phyloP scores from a whole-genome alignment of 1,140 invertebrate genomes.

The Drosophila truncata region DNA sequence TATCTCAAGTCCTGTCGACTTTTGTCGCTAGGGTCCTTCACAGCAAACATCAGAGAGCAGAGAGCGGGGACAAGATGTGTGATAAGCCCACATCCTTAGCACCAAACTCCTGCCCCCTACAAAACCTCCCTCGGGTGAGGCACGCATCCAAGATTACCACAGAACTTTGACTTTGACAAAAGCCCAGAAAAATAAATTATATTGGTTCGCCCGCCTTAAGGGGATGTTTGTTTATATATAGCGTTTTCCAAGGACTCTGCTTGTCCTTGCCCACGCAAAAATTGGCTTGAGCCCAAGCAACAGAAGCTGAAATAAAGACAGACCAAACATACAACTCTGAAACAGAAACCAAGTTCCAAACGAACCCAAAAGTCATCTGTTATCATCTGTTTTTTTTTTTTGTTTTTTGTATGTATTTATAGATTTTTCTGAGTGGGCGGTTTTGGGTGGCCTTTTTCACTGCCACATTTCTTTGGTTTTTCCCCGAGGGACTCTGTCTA shows the following conservation, averaged over 20 bases:
- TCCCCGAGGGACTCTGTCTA: slow-evolving; percentile 26
- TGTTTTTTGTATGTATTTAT: slow-evolving; percentile 5
- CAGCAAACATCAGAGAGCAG: background rate
- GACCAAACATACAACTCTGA: background rate
- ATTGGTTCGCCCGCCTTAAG: slow-evolving; percentile 3
- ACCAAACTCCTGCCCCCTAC: background rate
- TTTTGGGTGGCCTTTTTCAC: background rate
- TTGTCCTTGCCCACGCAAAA: slow-evolving; percentile 63
- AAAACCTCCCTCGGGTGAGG: background rate
- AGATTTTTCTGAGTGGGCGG: slow-evolving; percentile 19
- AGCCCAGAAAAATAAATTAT: slow-evolving; percentile 16
- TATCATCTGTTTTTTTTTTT: slow-evolving; percentile 25
- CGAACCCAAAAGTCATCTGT: slow-evolving; percentile 14
- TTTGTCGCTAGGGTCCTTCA: slow-evolving; percentile 31
- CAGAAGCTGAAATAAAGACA: background rate
- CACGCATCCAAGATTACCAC: slow-evolving; percentile 21
- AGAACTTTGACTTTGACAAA: slow-evolving; percentile 25
- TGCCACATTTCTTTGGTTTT: background rate
- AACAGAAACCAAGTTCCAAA: slow-evolving; percentile 3
- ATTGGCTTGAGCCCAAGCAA: slow-evolving; percentile 36
- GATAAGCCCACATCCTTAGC: slow-evolving; percentile 26
- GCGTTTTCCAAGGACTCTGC: slow-evolving; percentile 14
- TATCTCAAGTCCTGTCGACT: slow-evolving; percentile 33
- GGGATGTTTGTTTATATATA: slow-evolving; percentile 13
- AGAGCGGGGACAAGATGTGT: slow-evolving; percentile 14